phyloP scores from a whole-genome alignment of 2,797 vertebrate genomes.

The Enteromius argenteus region DNA sequence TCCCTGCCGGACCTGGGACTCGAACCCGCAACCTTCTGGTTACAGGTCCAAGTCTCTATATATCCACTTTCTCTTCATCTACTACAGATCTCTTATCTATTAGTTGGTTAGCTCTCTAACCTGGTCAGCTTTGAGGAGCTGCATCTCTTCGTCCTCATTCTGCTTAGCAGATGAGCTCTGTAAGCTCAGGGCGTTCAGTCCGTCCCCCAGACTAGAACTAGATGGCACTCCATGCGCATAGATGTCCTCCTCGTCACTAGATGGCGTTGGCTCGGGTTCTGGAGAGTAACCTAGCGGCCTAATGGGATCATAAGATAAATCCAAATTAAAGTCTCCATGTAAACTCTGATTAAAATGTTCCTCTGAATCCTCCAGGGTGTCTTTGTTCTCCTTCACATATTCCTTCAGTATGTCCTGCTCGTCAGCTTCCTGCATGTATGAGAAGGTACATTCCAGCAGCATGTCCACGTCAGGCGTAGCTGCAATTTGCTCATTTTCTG shows the following conservation, averaged over 20 bases:
- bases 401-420: slow-evolving; percentile 65
- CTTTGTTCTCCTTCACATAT: slow-evolving; percentile 52
- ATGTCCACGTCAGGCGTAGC: slow-evolving; percentile 77
- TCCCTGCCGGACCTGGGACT: too few species aligned
- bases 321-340: slow-evolving; percentile 50
- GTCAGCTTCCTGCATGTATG: slow-evolving; percentile 78
- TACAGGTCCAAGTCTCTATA: too few species aligned
- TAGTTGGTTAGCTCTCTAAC: slow-evolving; percentile 67
- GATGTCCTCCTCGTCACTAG: slow-evolving; percentile 96
- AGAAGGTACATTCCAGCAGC: slow-evolving; percentile 80
- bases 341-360: slow-evolving; percentile 55
- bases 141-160: slow-evolving; percentile 71
- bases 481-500: slow-evolving; percentile 24
- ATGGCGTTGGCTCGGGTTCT: slow-evolving; percentile 66
- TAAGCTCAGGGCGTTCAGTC: slow-evolving; percentile 29
- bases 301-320: slow-evolving; percentile 56
- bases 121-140: slow-evolving; percentile 84
- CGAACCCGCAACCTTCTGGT: too few species aligned
- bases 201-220: slow-evolving; percentile 74
- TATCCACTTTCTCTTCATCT: not conserved
- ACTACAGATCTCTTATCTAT: not conserved
- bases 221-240: slow-evolving; percentile 83
- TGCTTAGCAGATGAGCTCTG: slow-evolving; percentile 57
- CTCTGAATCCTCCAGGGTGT: slow-evolving; percentile 14
- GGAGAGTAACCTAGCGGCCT: slow-evolving; percentile 70